Base-by-base conservation (phyloP, 2,797 vertebrate species). In the Cossypha caffra region DNA sequence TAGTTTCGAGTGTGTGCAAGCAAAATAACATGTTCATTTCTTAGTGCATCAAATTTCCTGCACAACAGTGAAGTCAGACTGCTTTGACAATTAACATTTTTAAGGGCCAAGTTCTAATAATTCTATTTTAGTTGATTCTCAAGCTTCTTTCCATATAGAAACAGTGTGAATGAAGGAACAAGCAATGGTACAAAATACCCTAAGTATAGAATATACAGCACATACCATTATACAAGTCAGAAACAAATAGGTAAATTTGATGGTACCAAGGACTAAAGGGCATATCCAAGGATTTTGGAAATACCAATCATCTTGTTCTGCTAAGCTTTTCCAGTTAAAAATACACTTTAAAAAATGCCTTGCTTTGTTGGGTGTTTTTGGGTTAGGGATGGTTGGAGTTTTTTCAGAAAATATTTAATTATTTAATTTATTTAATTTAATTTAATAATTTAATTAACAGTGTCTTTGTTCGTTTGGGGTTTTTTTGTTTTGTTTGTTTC, bases 391-490 rank as follows among this genome's bases (percentile, higher is more conserved):
- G 10, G 23, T 24, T 28, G 10, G 28, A 15, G 9, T 5, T 31
- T 61, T 90, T 61, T 20, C 33, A 86, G 51, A 88, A 86, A 71
- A 50, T 5, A 55, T 20, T 66, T 76, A 0, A 50, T 80, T 50
- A 61, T 3, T n/a, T n/a, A n/a, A n/a, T n/a, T n/a, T n/a, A n/a
- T n/a, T n/a, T n/a, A n/a, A n/a, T n/a, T n/a, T n/a, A n/a, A n/a
- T n/a, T n/a, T n/a, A n/a, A n/a, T n/a, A n/a, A n/a, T n/a, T n/a
- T n/a, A n/a, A 74, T 50, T 26, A 59, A 35, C 26, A 63, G 40
- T 2, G 1, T 13, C 1, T 24, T n/a, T 18, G 18, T 54, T 13
- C 9, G 3, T 43, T 45, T 21, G 3, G 28, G 50, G 5, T 40
- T 40, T 40, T 40, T 40, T 51, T 50, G 20, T 24, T 29, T 48